These are phyloP conservation scores for Stegostoma tigrinum DNA, from an alignment of 2,113 vertebrate genomes.

Conservation along the genomic window DNA sequence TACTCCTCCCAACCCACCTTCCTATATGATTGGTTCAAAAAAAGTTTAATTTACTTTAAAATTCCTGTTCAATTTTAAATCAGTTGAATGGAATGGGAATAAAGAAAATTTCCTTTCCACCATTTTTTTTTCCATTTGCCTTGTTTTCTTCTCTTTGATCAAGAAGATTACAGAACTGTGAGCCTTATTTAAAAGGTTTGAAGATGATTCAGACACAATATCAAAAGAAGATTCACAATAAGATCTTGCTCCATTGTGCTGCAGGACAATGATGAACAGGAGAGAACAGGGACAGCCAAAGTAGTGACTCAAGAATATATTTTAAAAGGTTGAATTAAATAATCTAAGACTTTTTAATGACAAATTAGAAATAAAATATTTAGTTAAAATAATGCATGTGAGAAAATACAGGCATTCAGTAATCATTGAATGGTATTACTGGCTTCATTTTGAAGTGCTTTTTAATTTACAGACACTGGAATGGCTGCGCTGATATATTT, in stretches of 20 bases:
- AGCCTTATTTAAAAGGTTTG: background rate
- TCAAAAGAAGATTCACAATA: background rate
- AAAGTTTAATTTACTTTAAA: background rate
- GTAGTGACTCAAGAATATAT: background rate
- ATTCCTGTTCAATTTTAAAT: background rate
- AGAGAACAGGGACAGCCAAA: background rate
- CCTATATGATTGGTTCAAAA: background rate
- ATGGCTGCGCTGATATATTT: background rate
- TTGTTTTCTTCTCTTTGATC: background rate
- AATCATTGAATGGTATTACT: background rate
- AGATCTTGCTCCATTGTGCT: background rate
- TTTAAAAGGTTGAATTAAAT: background rate
- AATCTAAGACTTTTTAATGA: background rate
- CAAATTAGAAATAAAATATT: background rate
- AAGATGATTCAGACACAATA: background rate
- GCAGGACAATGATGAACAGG: background rate
- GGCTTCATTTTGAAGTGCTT: background rate
- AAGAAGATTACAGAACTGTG: background rate
- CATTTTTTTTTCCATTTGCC: background rate
- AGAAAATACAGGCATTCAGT: background rate
- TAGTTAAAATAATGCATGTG: background rate
- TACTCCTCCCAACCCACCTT: background rate
- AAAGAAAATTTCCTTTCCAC: background rate
- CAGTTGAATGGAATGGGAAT: background rate
- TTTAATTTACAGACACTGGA: background rate